phyloP scores from a whole-genome alignment of 2,797 vertebrate genomes.

The Potorous gilbertii region DNA sequence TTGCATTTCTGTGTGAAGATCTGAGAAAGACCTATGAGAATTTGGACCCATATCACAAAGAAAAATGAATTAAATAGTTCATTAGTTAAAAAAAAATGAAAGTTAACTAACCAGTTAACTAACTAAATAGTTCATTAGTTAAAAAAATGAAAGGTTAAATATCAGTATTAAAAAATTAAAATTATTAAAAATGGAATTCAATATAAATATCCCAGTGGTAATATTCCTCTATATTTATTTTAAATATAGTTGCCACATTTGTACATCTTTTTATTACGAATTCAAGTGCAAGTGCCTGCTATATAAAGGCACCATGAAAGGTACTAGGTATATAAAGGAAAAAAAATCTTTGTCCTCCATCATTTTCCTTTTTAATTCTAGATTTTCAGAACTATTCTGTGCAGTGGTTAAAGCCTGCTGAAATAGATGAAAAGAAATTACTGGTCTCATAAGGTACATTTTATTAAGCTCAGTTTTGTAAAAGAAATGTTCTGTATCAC shows the following conservation, averaged over 20 bases:
- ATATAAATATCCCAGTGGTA: not conserved
- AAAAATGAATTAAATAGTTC: not conserved
- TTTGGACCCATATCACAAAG: not conserved
- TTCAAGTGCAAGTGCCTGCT: not conserved
- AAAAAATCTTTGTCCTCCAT: not conserved
- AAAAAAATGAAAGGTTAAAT: not conserved
- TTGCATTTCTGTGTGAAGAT: not conserved
- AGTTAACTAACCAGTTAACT: too few species aligned
- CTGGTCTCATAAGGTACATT: not conserved
- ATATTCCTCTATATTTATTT: constrained; percentile 7
- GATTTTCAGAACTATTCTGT: not conserved
- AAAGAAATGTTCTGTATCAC: not conserved
- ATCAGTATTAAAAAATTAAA: not conserved
- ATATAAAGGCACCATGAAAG: not conserved
- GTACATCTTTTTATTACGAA: constrained; percentile 40
- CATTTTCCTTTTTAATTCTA: not conserved
- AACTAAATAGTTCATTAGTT: not conserved
- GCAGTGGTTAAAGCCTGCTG: not conserved
- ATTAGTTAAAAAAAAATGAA: not conserved
- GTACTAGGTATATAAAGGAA: not conserved
- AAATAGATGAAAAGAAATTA: constrained; percentile 34
- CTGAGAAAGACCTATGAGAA: not conserved
- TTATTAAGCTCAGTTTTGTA: not conserved
- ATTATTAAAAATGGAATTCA: not conserved
- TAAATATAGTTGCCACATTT: not conserved